Evolutionary conservation across 53 echinoderm and acorn worm genomes (phyloP).

Genomic region (Astropecten irregularis): DNA sequence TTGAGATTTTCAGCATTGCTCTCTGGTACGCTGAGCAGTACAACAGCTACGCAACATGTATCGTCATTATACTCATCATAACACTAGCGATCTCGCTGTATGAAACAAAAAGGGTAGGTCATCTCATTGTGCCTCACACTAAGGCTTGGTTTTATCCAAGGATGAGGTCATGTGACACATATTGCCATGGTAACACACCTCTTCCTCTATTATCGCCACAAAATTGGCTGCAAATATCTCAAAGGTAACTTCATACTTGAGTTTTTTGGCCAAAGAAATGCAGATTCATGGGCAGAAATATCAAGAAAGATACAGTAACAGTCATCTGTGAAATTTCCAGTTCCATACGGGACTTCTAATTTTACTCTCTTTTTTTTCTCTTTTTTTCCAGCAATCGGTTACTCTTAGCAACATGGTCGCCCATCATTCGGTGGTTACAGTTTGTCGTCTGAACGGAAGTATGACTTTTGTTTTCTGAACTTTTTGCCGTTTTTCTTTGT

Average conservation of each 20-base stretch:
- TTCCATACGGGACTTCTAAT: too few relatives aligned
- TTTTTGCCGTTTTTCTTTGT: not conserved
- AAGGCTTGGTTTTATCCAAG: too few relatives aligned
- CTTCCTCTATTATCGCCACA: too few relatives aligned
- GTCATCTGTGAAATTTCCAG: too few relatives aligned
- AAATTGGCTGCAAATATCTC: too few relatives aligned
- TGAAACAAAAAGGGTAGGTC: conserved; percentile 81
- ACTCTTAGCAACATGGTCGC: conserved; percentile 91
- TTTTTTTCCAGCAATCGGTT: conserved; percentile 77
- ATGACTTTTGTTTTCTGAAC: not conserved
- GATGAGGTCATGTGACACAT: too few relatives aligned
- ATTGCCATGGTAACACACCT: too few relatives aligned
- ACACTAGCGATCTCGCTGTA: conserved; percentile 77
- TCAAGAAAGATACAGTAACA: too few relatives aligned
- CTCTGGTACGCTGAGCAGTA: conserved; percentile 85
- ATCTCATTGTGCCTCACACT: too few relatives aligned
- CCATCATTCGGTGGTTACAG: conserved; percentile 73
- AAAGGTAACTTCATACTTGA: too few relatives aligned
- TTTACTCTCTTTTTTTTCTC: not conserved
- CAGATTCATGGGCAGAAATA: too few relatives aligned
- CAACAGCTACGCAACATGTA: conserved; percentile 85
- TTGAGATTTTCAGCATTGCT: conserved; percentile 90
- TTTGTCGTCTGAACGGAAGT: conserved; percentile 74
- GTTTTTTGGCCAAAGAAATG: too few relatives aligned
- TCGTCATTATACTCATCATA: conserved; percentile 73